phyloP scores from a whole-genome alignment of 2,113 vertebrate species.

The Odobenus rosmarus region DNA sequence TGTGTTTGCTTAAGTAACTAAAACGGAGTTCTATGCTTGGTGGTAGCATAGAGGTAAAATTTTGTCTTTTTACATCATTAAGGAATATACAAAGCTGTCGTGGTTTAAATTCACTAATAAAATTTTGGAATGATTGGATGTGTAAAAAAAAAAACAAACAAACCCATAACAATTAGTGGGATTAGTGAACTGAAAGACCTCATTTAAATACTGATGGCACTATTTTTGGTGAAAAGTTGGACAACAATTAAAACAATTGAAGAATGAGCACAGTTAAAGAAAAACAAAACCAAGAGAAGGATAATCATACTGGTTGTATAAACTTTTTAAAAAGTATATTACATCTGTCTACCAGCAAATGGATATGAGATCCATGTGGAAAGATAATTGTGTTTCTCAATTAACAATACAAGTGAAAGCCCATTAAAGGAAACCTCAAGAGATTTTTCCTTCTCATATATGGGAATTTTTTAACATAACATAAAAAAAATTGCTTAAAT shows the following conservation, averaged over 20 bases:
- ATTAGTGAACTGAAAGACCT: slow-evolving; percentile 1
- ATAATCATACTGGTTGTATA: neutral
- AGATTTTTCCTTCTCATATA: neutral
- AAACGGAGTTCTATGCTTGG: neutral
- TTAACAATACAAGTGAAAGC: neutral
- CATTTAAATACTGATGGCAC: neutral
- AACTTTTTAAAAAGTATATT: neutral
- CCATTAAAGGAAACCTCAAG: neutral
- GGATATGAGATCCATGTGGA: neutral
- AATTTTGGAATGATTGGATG: neutral
- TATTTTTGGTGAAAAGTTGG: slow-evolving; percentile 16
- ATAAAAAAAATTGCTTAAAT: neutral
- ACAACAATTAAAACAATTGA: neutral
- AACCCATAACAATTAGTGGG: neutral
- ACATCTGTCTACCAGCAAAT: neutral
- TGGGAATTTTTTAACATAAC: neutral
- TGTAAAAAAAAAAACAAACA: neutral
- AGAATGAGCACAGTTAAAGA: neutral
- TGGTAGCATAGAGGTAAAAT: neutral
- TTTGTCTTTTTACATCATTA: neutral
- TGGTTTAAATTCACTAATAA: slow-evolving; percentile 18
- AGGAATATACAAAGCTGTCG: neutral
- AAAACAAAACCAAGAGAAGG: neutral
- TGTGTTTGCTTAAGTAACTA: neutral
- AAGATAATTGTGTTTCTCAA: slow-evolving; percentile 8